phyloP scores from a whole-genome alignment of 2,113 vertebrate species.

The Cervus canadensis region DNA sequence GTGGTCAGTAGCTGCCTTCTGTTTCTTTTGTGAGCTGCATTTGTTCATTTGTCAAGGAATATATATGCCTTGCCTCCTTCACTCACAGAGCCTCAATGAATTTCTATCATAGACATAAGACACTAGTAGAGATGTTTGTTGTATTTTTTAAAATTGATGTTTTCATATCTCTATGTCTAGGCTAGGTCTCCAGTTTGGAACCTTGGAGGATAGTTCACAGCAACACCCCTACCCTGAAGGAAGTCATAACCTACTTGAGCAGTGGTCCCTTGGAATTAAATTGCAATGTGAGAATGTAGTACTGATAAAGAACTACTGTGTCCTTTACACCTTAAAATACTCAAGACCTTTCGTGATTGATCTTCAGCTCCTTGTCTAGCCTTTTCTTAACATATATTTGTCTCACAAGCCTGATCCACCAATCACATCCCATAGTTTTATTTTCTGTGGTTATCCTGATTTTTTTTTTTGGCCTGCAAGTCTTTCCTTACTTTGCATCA shows the following conservation, averaged over 20 bases:
- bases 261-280: neutral
- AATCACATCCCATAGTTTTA: neutral
- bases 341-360: neutral
- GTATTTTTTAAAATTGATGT: neutral
- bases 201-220: neutral
- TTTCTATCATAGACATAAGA: neutral
- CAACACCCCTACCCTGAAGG: neutral
- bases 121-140: neutral
- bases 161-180: neutral
- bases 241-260: neutral
- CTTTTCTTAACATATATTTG: neutral
- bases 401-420: neutral
- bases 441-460: neutral
- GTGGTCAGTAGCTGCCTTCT: neutral
- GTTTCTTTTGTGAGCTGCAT: neutral
- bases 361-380: neutral
- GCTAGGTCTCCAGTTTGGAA: neutral
- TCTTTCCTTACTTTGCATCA: neutral
- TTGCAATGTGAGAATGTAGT: neutral
- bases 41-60: neutral
- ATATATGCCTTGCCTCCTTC: neutral
- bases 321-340: neutral
- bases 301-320: accelerated
- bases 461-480: neutral
- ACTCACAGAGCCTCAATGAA: neutral